A percentile compares a stretch with the other conserved stretches of the same genome.
Conservation (phyloP, 92 coral and sea anemone species). For the Virgularia gustaviana region DNA sequence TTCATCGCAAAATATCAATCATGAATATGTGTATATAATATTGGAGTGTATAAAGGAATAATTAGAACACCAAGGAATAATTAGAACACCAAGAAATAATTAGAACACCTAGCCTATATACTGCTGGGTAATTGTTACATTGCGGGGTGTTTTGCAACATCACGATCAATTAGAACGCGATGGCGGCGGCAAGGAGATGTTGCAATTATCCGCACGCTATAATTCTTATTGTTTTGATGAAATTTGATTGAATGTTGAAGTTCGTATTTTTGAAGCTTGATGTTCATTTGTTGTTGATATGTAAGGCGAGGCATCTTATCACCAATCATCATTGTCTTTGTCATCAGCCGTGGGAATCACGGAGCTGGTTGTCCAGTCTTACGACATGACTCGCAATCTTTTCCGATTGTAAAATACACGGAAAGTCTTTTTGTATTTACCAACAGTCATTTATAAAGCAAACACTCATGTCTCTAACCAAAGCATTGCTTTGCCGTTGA, state of each 20-base stretch:
- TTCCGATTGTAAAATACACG: conserved; percentile 7
- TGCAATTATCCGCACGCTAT: too few species aligned
- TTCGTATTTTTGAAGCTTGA: too few species aligned
- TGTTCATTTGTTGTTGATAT: too few species aligned
- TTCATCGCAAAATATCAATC: background rate
- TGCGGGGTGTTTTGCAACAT: too few species aligned
- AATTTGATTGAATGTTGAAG: too few species aligned
- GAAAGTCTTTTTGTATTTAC: conserved; percentile 15
- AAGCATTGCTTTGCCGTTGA: conserved; percentile 14
- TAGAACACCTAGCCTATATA: too few species aligned
- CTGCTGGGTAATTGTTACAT: too few species aligned
- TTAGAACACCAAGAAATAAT: too few species aligned
- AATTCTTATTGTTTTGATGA: too few species aligned
- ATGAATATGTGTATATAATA: background rate
- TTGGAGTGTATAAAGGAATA: background rate
- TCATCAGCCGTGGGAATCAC: conserved; percentile 27
- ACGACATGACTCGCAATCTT: background rate
- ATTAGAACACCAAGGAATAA: too few species aligned
- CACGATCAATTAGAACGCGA: too few species aligned
- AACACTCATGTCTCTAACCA: conserved; percentile 1
- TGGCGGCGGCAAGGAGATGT: too few species aligned
- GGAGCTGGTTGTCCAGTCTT: background rate
- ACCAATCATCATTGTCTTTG: conserved; percentile 26
- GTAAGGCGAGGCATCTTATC: background rate
- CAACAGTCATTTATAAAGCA: conserved; percentile 24